Evolutionary conservation across 2,797 vertebrate genomes (phyloP).

Genomic region (Pteronotus mesoamericanus): DNA sequence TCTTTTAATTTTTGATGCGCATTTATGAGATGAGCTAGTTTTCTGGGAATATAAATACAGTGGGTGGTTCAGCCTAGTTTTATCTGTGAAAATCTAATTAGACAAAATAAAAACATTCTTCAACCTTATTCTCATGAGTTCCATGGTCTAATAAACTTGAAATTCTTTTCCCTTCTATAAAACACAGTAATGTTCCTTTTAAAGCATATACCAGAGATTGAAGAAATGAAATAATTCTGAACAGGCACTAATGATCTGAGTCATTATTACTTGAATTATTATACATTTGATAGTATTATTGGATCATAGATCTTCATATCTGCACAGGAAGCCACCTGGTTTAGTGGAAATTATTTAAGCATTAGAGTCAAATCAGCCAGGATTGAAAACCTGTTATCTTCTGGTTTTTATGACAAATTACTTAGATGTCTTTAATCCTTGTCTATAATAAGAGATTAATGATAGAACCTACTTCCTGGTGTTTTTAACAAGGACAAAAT

Average conservation of each 20-base stretch:
- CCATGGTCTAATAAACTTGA: slow-evolving; percentile 15
- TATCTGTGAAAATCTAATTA: background rate
- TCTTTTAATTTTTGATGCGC: background rate
- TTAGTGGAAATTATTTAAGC: slow-evolving; percentile 2
- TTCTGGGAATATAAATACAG: slow-evolving; percentile 5
- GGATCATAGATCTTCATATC: background rate
- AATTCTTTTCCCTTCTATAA: background rate
- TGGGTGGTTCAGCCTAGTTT: background rate
- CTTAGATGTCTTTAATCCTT: background rate
- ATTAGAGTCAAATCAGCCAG: background rate
- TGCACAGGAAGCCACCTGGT: background rate
- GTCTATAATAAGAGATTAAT: slow-evolving; percentile 7
- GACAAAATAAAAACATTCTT: slow-evolving; percentile 25
- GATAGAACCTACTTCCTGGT: background rate
- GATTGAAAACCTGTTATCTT: background rate
- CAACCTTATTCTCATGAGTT: background rate
- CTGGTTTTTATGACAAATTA: background rate
- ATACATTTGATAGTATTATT: background rate
- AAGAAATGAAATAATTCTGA: slow-evolving; percentile 14
- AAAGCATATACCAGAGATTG: background rate
- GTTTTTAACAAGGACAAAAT: background rate
- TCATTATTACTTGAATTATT: background rate
- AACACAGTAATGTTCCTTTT: background rate
- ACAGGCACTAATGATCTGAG: background rate
- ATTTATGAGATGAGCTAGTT: background rate